These are phyloP conservation scores for Propithecus coquereli DNA, from an alignment of 2,113 vertebrate genomes.

Conservation along the genomic window DNA sequence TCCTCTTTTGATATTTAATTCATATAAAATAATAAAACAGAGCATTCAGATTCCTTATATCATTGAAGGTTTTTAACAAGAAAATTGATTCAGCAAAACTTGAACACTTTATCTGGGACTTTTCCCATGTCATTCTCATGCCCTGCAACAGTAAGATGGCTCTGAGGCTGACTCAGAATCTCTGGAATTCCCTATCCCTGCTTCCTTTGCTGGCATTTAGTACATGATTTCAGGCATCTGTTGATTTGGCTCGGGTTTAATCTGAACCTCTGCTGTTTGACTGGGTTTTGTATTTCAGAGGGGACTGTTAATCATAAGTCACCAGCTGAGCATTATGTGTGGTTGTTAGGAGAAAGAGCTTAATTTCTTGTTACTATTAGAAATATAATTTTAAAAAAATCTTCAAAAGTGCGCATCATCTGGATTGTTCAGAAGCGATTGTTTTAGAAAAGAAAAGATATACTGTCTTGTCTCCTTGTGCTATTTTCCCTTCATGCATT, in stretches of 20 bases:
- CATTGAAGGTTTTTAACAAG: not conserved
- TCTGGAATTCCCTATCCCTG: constrained; percentile 52
- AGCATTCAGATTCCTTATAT: not conserved
- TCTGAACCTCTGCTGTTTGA: constrained; percentile 34
- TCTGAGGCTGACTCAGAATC: not conserved
- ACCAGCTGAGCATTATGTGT: not conserved
- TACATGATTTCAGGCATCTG: constrained; percentile 62
- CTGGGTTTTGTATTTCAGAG: constrained; percentile 26
- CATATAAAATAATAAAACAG: not conserved
- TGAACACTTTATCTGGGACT: constrained; percentile 45
- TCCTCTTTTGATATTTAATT: not conserved
- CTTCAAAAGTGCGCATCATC: not conserved
- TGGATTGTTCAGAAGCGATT: constrained; percentile 2
- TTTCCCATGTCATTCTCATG: not conserved
- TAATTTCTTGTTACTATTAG: not conserved
- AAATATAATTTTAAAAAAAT: not conserved
- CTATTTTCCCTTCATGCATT: not conserved
- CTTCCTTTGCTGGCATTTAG: constrained; percentile 35
- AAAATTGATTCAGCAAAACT: not conserved
- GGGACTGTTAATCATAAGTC: not conserved
- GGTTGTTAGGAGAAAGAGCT: not conserved
- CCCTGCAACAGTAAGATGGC: not conserved
- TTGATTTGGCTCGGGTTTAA: constrained; percentile 34
- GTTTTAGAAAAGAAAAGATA: not conserved
- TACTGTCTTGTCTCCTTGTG: not conserved